phyloP scores from a whole-genome alignment of 1,140 invertebrate species.

The Drosophila kanapiae region DNA sequence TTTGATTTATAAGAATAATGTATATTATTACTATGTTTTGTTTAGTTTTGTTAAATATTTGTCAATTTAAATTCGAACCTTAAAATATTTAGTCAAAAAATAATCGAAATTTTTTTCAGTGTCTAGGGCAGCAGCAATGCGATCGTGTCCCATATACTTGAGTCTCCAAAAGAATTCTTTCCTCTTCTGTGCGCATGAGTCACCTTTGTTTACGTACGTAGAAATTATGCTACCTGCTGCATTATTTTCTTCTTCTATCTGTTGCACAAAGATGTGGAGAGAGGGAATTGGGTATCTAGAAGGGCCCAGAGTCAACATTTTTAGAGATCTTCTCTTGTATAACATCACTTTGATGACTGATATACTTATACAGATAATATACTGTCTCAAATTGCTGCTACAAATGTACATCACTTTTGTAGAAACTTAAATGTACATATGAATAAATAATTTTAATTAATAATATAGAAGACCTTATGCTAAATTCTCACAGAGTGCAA shows the following conservation, averaged over 20 bases:
- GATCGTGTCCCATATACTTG: constrained; percentile 61
- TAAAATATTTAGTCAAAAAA: too few species aligned
- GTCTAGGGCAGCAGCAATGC: constrained; percentile 2
- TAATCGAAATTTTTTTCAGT: background rate
- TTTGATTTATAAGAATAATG: background rate
- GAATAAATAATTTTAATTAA: too few species aligned
- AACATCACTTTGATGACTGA: constrained; percentile 11
- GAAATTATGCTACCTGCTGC: constrained; percentile 82
- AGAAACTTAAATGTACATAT: too few species aligned
- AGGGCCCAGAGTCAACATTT: background rate
- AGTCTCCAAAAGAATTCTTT: constrained; percentile 52
- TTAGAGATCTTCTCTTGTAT: constrained; percentile 13
- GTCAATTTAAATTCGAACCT: too few species aligned
- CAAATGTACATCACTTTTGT: too few species aligned
- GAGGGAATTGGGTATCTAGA: constrained; percentile 2
- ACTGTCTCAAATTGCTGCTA: too few species aligned
- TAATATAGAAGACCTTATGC: too few species aligned
- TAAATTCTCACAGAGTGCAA: too few species aligned
- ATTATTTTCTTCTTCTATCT: constrained; percentile 59
- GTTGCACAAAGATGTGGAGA: constrained; percentile 13
- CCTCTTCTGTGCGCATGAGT: constrained; percentile 40
- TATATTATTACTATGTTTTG: background rate
- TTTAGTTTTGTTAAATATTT: background rate
- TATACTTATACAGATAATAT: too few species aligned
- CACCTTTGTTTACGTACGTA: constrained; percentile 71